Evolutionary conservation across 2,113 vertebrate genomes (phyloP).

Genomic region (Ginglymostoma cirratum): DNA sequence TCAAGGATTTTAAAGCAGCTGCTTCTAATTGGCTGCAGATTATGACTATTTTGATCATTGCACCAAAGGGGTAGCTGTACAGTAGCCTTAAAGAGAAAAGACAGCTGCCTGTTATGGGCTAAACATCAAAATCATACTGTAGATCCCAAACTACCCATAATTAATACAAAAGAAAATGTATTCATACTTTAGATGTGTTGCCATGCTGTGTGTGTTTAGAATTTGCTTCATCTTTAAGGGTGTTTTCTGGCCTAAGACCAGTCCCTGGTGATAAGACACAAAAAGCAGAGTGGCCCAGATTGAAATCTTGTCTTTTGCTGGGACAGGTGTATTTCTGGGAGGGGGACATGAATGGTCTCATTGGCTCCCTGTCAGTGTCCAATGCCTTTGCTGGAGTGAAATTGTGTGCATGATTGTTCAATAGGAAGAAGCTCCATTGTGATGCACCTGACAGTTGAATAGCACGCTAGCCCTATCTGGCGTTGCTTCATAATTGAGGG

Average conservation of each 20-base stretch:
- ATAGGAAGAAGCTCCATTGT: not conserved
- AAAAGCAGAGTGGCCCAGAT: not conserved
- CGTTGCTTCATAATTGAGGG: not conserved
- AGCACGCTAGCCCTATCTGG: not conserved
- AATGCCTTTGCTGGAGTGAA: not conserved
- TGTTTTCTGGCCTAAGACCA: not conserved
- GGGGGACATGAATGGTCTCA: not conserved
- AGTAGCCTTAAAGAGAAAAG: not conserved
- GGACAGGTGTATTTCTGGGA: not conserved
- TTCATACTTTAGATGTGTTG: not conserved
- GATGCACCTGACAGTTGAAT: not conserved
- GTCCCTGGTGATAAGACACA: not conserved
- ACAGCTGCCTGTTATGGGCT: not conserved
- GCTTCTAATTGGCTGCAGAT: not conserved
- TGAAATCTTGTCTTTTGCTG: not conserved
- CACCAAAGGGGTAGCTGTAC: not conserved
- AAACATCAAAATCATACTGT: not conserved
- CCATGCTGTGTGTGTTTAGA: not conserved
- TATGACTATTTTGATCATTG: not conserved
- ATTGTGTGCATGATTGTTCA: not conserved
- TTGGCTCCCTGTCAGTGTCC: not conserved
- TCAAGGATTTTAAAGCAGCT: slow-evolving; percentile 4
- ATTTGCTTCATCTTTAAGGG: not conserved
- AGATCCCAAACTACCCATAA: not conserved
- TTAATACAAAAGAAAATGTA: not conserved